Conservation (phyloP, 2,888 invertebrate species). For the Apocheima hispidaria region DNA sequence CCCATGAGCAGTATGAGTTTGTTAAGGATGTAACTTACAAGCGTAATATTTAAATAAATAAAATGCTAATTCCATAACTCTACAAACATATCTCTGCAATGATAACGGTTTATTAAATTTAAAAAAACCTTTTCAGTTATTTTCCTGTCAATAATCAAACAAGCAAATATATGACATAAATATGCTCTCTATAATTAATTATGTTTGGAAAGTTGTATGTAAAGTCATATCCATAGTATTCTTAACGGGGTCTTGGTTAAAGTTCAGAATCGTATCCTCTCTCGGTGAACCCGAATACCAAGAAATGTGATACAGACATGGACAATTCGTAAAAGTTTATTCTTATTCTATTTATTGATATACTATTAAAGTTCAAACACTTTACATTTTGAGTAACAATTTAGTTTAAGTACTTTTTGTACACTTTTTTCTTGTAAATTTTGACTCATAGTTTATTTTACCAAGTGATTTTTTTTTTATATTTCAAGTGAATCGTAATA, state of each 20-base stretch:
- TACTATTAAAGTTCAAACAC: constrained; percentile 13
- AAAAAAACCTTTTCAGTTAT: too few relatives aligned
- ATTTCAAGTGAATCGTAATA: too few relatives aligned
- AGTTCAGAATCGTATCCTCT: constrained; percentile 48
- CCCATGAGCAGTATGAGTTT: too few relatives aligned
- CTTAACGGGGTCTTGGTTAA: constrained; percentile 39
- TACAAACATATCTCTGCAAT: too few relatives aligned
- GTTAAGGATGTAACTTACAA: too few relatives aligned
- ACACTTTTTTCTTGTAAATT: too few relatives aligned
- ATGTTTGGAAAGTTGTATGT: not conserved
- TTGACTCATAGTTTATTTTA: too few relatives aligned
- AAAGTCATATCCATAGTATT: constrained; percentile 57
- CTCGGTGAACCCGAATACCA: constrained; percentile 60
- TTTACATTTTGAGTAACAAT: not conserved
- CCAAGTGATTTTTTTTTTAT: too few relatives aligned
- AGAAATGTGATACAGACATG: constrained; percentile 64
- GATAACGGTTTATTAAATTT: too few relatives aligned
- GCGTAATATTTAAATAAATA: too few relatives aligned
- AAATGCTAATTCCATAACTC: too few relatives aligned
- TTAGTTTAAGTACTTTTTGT: constrained; percentile 1
- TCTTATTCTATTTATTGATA: constrained; percentile 18
- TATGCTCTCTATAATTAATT: not conserved
- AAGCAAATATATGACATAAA: not conserved
- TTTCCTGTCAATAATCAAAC: not conserved
- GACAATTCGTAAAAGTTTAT: constrained; percentile 61